Evolutionary conservation across 1,140 invertebrate species (phyloP), one percentile per base, ranked within the genome.

Genomic region (Eriocheir sinensis): DNA sequence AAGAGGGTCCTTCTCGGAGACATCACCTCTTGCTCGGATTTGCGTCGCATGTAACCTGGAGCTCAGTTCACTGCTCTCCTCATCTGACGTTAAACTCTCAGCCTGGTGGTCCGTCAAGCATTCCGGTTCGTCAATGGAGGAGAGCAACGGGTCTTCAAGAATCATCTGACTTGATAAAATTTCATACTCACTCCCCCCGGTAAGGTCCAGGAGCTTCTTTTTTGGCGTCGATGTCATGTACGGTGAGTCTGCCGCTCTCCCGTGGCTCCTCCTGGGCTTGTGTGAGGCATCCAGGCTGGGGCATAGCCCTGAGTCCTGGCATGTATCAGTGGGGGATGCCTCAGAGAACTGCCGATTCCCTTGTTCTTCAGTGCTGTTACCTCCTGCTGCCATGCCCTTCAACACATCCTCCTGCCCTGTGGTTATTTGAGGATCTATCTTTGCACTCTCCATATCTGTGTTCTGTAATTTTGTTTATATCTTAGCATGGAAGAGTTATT

Each of bases 171-270:
- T 91, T 32, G 89, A 38, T 72, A 94, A 40, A 91, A 94, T 86
- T 21, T 60, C 93, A 89, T 9, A 81, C 32, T 88, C 86, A 80
- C 21, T 21, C n/a, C 27, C 30, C 12, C n/a, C 44, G 3, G 9
- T 85, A 30, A n/a, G 40, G 53, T 34, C 36, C 36, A 12, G 3
- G 17, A 30, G 17, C 15, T 85, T 48, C n/a, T 94, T 94, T 53
- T 91, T 94, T 53, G 94, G 94, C 41, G 94, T 94, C 2, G 94
- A 94, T 17, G 94, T 94, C 36, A 94, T 36, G 91, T 90, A 94
- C 2, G 34, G 15, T 32, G 44, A 72, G 27, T 27, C 1, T 60
- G 72, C 41, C 40, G 72, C 41, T 32, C 34, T 79, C 34, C 91
- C 80, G 32, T 72, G 34, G 34, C 34, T 44, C 21, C 2, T 85